Base-by-base conservation (phyloP, 2,113 vertebrate species). In the Brachyistius frenatus region DNA sequence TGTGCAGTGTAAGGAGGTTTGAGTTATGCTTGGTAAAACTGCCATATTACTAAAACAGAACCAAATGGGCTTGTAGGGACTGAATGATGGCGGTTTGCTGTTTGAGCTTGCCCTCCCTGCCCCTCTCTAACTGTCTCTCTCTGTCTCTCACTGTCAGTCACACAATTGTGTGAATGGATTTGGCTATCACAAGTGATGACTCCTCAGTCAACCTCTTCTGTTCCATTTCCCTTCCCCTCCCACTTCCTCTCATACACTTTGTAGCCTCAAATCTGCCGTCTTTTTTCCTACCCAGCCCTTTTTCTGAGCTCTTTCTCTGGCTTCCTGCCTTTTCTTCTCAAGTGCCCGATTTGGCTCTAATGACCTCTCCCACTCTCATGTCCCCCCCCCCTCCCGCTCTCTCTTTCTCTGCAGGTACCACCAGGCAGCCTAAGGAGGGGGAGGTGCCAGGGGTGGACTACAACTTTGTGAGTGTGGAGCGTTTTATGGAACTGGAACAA, bases 401-500 rank as follows among this genome's bases (percentile, higher is more conserved):
- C 8, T 57, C 46, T 75, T 54, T 88, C 52, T 87, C 76, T 76
- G 73, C 76, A 99, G 98, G 98, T 94, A 99, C 98, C 70, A 99
- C 98, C 92, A 96, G 98, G 93, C 97, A 97, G 93, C 98, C 99
- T 93, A 99, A 98, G 93, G 98, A 99, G 90, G 98, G 97, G 16
- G 98, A 99, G 93, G 98, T 99, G 88, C 97, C 97, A 14, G 98
- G 98, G 76, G 97, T 99, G 95, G 97, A 99, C 95, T 99, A 99
- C 93, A 99, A 97, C 94, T 99, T 99, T 93, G 98, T 99, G 93
- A 99, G 97, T 33, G 96, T 99, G 90, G 98, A 99, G 92, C 98
- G 98, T 90, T 99, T 99, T 98, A 99, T 99, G 97, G 98, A 99
- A 97, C 89, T 99, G 91, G 98, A 99, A 95, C 98, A 97, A 96